Conservation (phyloP, 2,888 invertebrate genomes). For the Cephus rjabovi region DNA sequence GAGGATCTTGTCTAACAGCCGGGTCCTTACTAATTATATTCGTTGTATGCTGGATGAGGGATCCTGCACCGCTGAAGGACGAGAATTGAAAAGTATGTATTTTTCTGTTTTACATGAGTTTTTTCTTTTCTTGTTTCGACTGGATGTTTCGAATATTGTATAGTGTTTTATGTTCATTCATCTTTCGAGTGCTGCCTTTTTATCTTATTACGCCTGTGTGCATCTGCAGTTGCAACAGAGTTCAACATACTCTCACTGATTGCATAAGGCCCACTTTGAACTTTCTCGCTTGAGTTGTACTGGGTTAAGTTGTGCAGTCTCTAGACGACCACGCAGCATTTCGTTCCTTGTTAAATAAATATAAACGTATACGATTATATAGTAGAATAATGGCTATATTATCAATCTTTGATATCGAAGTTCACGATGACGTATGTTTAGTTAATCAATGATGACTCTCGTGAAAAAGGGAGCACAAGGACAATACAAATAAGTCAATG, state of each 20-base stretch:
- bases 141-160: not conserved
- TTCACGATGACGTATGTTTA: not conserved
- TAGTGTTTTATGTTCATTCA: not conserved
- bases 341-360: not conserved
- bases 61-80: constrained; percentile 72
- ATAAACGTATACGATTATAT: not conserved
- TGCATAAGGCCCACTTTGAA: constrained; percentile 50
- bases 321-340: not conserved
- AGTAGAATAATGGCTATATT: not conserved
- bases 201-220: constrained; percentile 10
- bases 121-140: not conserved
- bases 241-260: constrained; percentile 47
- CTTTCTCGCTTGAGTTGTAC: constrained; percentile 50
- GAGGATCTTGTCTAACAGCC: constrained; percentile 69
- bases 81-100: constrained; percentile 73
- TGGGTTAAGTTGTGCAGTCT: not conserved
- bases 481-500: not conserved
- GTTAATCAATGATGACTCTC: not conserved
- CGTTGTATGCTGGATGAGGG: constrained; percentile 74
- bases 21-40: constrained; percentile 73
- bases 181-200: not conserved
- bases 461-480: not conserved
- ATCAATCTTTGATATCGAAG: not conserved
- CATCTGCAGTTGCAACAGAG: constrained; percentile 32
- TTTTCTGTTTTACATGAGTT: not conserved